These are phyloP conservation scores for Myrmecophaga tridactyla DNA, from an alignment of 2,113 vertebrate genomes.

Conservation along the genomic window DNA sequence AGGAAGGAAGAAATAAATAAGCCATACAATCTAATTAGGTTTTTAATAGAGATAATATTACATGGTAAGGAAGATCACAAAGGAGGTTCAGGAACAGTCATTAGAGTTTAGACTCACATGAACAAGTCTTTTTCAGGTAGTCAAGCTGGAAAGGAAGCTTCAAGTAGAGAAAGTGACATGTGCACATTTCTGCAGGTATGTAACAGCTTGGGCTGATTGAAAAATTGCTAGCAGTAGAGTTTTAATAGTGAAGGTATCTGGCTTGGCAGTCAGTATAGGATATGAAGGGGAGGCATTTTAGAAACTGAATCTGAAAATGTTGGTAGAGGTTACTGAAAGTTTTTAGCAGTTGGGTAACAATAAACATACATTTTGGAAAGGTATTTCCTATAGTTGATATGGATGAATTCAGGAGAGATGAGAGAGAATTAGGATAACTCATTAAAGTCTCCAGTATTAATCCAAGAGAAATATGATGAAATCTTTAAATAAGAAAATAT, in stretches of 20 bases:
- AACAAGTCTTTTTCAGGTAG: neutral
- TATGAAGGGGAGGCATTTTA: neutral
- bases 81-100: neutral
- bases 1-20: neutral
- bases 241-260: neutral
- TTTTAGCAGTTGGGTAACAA: neutral
- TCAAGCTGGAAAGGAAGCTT: neutral
- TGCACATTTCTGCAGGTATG: neutral
- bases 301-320: neutral
- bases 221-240: neutral
- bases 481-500: neutral
- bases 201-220: neutral
- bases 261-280: neutral
- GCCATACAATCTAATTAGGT: neutral
- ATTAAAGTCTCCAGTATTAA: neutral
- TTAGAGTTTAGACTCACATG: neutral
- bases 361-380: neutral
- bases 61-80: neutral
- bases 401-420: neutral
- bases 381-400: neutral
- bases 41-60: neutral
- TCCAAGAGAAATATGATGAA: neutral
- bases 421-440: neutral
- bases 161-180: neutral
- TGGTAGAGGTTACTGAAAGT: neutral